Conservation (phyloP, 1,140 invertebrate species). For the Nephila pilipes region DNA sequence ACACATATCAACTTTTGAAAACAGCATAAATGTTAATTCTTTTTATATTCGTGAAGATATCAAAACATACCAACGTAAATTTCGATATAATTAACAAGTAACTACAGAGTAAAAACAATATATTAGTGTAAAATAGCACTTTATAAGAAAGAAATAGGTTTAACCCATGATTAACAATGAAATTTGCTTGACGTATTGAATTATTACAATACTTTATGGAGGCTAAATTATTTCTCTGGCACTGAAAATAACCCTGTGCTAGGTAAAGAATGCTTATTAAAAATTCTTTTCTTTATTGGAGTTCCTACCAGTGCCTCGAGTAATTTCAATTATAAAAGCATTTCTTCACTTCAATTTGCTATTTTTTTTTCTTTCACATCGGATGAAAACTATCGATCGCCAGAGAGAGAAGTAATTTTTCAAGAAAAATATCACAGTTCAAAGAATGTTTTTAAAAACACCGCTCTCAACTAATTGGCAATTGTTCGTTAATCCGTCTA, state of each 20-base stretch:
- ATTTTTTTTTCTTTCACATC: not conserved
- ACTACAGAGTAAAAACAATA: too few species aligned
- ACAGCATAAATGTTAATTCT: too few species aligned
- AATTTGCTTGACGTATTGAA: not conserved
- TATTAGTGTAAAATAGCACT: too few species aligned
- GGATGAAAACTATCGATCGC: slow-evolving; percentile 62
- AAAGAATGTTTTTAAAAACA: slow-evolving; percentile 71
- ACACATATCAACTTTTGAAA: too few species aligned
- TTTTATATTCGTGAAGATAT: too few species aligned
- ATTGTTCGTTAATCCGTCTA: slow-evolving; percentile 70
- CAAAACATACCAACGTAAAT: too few species aligned
- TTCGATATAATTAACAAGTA: too few species aligned
- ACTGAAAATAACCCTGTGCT: not conserved
- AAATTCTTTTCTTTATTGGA: slow-evolving; percentile 4
- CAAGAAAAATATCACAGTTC: slow-evolving; percentile 26
- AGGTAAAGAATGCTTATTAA: not conserved
- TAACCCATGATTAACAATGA: too few species aligned
- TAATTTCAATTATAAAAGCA: slow-evolving; percentile 67
- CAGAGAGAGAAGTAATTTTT: not conserved
- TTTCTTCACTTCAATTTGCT: slow-evolving; percentile 34
- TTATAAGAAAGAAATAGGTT: too few species aligned
- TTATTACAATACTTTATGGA: not conserved
- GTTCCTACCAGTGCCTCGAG: slow-evolving; percentile 27
- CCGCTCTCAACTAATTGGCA: slow-evolving; percentile 70
- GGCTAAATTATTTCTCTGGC: not conserved